Conservation (phyloP, 2,888 invertebrate genomes). For the Netelia melanura region DNA sequence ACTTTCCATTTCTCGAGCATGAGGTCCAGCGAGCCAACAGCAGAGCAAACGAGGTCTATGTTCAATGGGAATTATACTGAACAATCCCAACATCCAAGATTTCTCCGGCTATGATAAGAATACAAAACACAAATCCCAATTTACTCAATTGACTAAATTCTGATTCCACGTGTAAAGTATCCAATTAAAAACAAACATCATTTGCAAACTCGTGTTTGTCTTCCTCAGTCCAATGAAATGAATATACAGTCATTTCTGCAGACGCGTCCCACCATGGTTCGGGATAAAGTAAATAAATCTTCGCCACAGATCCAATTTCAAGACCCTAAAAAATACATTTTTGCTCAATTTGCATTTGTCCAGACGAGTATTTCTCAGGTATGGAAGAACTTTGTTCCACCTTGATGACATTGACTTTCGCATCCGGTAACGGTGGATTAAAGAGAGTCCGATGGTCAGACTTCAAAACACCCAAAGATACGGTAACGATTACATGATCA, state of each 20-base stretch:
- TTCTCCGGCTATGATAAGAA: constrained; percentile 77
- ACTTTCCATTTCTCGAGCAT: constrained; percentile 88
- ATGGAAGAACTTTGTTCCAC: constrained; percentile 68
- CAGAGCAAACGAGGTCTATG: constrained; percentile 88
- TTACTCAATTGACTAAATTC: background rate
- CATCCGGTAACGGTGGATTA: constrained; percentile 86
- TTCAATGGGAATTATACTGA: constrained; percentile 88
- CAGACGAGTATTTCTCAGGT: background rate
- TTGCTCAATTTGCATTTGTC: constrained; percentile 5
- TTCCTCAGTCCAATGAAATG: constrained; percentile 87
- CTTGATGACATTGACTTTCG: constrained; percentile 86
- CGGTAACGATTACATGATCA: constrained; percentile 89
- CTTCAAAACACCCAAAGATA: constrained; percentile 90
- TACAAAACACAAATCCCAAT: too few relatives aligned
- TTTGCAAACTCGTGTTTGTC: constrained; percentile 79
- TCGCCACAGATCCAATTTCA: constrained; percentile 89
- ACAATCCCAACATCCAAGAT: constrained; percentile 88
- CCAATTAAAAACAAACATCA: constrained; percentile 48
- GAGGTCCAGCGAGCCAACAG: constrained; percentile 89
- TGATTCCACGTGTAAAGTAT: background rate
- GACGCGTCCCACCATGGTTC: constrained; percentile 87
- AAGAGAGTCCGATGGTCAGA: constrained; percentile 86
- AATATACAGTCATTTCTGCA: constrained; percentile 79
- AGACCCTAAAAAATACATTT: constrained; percentile 83
- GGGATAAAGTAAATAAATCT: constrained; percentile 89